Conservation (phyloP, 92 coral and sea anemone genomes). For the Umimayanthus kanabou region DNA sequence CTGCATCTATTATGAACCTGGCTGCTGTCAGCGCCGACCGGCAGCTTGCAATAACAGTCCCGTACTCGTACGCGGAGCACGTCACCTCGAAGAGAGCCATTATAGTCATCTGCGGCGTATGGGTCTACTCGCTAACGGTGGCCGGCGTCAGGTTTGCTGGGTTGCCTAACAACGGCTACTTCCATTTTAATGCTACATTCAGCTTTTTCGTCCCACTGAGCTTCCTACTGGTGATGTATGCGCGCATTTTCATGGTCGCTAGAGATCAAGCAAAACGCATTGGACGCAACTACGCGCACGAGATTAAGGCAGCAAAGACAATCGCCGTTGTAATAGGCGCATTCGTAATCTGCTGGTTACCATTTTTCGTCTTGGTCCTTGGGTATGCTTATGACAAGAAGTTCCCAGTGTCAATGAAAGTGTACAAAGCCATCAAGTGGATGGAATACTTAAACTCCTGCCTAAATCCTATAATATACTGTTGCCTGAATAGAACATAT, state of each 20-base stretch:
- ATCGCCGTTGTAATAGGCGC: slow-evolving; percentile 96
- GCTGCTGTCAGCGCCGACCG: slow-evolving; percentile 93
- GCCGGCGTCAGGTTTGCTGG: slow-evolving; percentile 55
- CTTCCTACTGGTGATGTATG: slow-evolving; percentile 84
- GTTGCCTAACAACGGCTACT: slow-evolving; percentile 57
- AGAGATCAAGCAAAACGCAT: slow-evolving; percentile 84
- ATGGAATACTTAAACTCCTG: slow-evolving; percentile 88
- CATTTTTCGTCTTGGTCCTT: slow-evolving; percentile 73
- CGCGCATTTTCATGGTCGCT: slow-evolving; percentile 88
- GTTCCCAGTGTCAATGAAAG: slow-evolving; percentile 42
- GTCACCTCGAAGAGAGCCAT: slow-evolving; percentile 85
- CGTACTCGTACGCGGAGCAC: slow-evolving; percentile 80
- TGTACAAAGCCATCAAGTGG: slow-evolving; percentile 75
- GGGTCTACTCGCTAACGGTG: slow-evolving; percentile 76
- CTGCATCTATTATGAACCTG: slow-evolving; percentile 83
- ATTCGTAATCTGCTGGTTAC: slow-evolving; percentile 84
- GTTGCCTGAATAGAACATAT: slow-evolving; percentile 90
- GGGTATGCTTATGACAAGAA: slow-evolving; percentile 54
- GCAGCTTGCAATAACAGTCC: slow-evolving; percentile 90
- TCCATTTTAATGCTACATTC: slow-evolving; percentile 63
- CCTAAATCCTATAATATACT: slow-evolving; percentile 85
- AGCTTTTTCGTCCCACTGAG: slow-evolving; percentile 77
- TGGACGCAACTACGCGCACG: slow-evolving; percentile 81
- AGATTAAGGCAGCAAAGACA: slow-evolving; percentile 95
- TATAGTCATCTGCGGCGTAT: slow-evolving; percentile 64